These are phyloP conservation scores for Platycercus adscitus DNA, from an alignment of 2,113 vertebrate species.

Conservation along the genomic window DNA sequence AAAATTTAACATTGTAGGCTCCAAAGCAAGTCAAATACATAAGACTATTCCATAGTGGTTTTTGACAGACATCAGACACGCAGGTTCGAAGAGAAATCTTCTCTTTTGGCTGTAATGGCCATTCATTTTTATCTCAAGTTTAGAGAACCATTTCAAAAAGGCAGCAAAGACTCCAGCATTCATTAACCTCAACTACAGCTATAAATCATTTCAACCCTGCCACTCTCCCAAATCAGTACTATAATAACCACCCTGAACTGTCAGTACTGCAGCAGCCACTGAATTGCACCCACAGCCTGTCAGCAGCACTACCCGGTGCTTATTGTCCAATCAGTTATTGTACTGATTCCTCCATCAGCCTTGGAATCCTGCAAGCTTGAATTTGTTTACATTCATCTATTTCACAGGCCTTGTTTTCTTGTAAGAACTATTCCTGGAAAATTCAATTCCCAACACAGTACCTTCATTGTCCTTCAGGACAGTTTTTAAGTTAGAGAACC, in stretches of 20 bases:
- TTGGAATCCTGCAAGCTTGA: not conserved
- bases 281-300: not conserved
- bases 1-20: not conserved
- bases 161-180: not conserved
- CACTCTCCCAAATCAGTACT: not conserved
- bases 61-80: not conserved
- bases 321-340: not conserved
- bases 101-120: not conserved
- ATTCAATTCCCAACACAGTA: not conserved
- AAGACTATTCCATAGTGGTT: not conserved
- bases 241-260: not conserved
- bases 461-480: not conserved
- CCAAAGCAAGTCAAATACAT: not conserved
- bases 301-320: not conserved
- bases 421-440: not conserved
- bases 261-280: not conserved
- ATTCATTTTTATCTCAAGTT: not conserved
- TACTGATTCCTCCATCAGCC: not conserved
- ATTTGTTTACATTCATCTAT: not conserved
- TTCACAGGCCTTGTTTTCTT: not conserved
- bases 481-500: not conserved
- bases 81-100: not conserved
- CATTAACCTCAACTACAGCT: not conserved
- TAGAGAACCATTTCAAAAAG: not conserved
- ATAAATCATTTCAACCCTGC: not conserved